These are phyloP conservation scores for Wiebesia pumilae DNA, from an alignment of 1,140 invertebrate species.

Conservation along the genomic window DNA sequence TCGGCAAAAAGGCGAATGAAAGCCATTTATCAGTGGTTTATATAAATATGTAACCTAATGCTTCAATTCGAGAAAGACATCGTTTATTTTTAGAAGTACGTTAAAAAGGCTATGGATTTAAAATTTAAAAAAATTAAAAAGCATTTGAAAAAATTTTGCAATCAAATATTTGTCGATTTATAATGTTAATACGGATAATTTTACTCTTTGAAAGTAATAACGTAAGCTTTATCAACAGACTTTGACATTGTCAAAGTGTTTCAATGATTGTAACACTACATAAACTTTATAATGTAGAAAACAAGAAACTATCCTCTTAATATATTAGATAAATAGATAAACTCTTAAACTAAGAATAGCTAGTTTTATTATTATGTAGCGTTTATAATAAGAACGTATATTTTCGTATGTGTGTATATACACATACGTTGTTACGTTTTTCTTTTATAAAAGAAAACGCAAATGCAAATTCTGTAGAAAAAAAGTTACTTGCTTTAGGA, in stretches of 20 bases:
- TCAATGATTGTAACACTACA: constrained; percentile 59
- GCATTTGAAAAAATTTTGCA: neutral
- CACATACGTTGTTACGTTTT: neutral
- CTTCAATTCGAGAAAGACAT: no score
- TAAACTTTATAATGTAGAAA: constrained; percentile 71
- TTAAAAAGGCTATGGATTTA: no score
- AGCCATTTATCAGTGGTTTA: no score
- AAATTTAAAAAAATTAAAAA: neutral
- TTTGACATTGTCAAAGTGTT: constrained; percentile 43
- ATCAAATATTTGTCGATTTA: neutral
- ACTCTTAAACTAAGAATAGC: constrained; percentile 20
- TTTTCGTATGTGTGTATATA: neutral
- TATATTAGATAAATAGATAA: constrained; percentile 60
- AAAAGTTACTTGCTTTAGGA: constrained; percentile 57
- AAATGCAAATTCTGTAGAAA: constrained; percentile 40
- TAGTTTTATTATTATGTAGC: constrained; percentile 1
- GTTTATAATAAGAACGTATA: neutral
- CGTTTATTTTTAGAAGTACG: no score
- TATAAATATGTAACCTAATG: no score
- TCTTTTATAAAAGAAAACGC: neutral
- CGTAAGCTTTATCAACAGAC: neutral
- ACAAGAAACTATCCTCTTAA: constrained; percentile 63
- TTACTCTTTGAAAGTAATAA: neutral
- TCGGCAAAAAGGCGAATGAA: no score
- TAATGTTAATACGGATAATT: neutral